A percentile compares a stretch with the other conserved stretches of the same genome.
Conservation (phyloP, 2,888 invertebrate species). For the Enoplolaimus lenunculus region DNA sequence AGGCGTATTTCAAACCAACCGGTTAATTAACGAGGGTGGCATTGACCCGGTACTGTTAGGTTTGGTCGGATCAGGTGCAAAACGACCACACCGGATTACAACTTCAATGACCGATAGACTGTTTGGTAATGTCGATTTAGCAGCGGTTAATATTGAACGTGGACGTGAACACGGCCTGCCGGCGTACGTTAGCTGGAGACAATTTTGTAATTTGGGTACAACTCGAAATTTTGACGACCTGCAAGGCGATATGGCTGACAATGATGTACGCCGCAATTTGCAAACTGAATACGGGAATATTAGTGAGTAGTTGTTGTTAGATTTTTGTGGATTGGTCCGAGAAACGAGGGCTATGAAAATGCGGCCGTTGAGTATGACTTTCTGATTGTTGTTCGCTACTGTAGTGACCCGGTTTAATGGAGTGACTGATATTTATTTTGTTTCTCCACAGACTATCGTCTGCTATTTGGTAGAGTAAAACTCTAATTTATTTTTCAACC, state of each 20-base stretch:
- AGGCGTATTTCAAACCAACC: slow-evolving; percentile 92
- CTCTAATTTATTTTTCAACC: no score
- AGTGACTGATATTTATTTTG: no score
- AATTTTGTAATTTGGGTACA: slow-evolving; percentile 64
- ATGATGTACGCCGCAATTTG: no score
- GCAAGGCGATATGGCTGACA: slow-evolving; percentile 61
- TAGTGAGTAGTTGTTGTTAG: no score
- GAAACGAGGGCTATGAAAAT: no score
- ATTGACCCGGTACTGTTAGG: slow-evolving; percentile 86
- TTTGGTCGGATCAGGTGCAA: slow-evolving; percentile 69
- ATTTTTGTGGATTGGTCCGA: no score
- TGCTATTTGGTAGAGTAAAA: no score
- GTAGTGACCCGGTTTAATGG: no score
- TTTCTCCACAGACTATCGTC: no score
- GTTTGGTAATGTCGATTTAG: slow-evolving; percentile 72
- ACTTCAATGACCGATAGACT: slow-evolving; percentile 70
- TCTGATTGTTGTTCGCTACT: no score
- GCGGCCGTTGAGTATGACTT: no score
- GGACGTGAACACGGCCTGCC: slow-evolving; percentile 77
- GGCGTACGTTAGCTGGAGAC: slow-evolving; percentile 66
- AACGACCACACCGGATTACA: slow-evolving; percentile 48
- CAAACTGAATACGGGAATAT: no score
- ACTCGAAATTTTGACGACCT: slow-evolving; percentile 50
- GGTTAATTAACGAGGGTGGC: slow-evolving; percentile 83
- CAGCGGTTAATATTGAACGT: slow-evolving; percentile 81